Evolutionary conservation across 2,888 invertebrate species (phyloP).

Genomic region (Cataglyphis cursor): DNA sequence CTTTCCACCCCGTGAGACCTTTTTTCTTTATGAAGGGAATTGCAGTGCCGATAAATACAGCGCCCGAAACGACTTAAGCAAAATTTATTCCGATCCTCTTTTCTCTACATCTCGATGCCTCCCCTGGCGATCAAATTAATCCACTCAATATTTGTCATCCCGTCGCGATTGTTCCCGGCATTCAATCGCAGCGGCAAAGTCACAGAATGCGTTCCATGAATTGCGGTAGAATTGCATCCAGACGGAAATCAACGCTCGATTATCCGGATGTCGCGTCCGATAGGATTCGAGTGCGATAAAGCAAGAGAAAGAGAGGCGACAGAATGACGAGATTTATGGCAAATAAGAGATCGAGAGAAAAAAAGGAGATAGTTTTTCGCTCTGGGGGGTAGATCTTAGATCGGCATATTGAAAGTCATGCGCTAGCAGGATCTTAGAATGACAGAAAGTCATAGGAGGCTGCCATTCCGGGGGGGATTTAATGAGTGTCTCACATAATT

Average conservation of each 20-base stretch:
- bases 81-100: slow-evolving; percentile 29
- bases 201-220: not conserved
- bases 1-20: not conserved
- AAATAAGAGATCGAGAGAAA: not conserved
- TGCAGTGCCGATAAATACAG: slow-evolving; percentile 4
- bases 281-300: not conserved
- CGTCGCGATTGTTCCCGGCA: slow-evolving; percentile 12
- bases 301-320: not conserved
- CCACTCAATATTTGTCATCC: slow-evolving; percentile 27
- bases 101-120: not conserved
- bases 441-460: too few relatives aligned
- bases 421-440: too few relatives aligned
- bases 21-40: not conserved
- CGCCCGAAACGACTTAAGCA: not conserved
- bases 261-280: not conserved
- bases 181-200: not conserved
- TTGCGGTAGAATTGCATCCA: slow-evolving; percentile 5
- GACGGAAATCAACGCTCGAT: slow-evolving; percentile 18
- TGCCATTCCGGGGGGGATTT: too few relatives aligned
- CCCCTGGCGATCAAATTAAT: slow-evolving; percentile 15
- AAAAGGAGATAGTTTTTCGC: not conserved
- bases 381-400: not conserved
- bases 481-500: too few relatives aligned
- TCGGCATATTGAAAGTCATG: too few relatives aligned
- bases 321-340: not conserved